Percentiles rank a stretch among this genome's conserved stretches.
Evolutionary conservation across 2,113 vertebrate species (phyloP).

Genomic region (Vulpes ferrilata): DNA sequence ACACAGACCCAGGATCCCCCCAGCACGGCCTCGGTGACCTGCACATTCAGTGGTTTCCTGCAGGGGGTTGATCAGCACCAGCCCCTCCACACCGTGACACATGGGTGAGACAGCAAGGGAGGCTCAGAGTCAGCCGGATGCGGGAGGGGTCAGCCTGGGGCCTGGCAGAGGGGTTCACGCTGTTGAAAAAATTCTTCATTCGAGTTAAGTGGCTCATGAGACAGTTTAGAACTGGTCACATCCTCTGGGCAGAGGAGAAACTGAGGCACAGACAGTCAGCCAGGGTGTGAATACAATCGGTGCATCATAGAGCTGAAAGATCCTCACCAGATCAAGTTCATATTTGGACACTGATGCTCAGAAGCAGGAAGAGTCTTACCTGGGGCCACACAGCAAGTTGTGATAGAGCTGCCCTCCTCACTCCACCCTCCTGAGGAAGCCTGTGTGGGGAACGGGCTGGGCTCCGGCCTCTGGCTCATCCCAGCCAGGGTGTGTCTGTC

Average conservation of each 20-base stretch:
- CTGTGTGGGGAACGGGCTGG: neutral
- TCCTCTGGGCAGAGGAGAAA: neutral
- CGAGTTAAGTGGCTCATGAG: neutral
- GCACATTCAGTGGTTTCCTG: neutral
- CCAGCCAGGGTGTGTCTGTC: too few species aligned
- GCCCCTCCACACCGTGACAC: too few species aligned
- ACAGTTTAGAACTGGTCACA: neutral
- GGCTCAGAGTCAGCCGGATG: neutral
- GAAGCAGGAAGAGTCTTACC: neutral
- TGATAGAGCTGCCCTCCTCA: neutral
- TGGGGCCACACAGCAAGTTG: neutral
- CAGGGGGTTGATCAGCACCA: neutral
- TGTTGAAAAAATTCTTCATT: neutral
- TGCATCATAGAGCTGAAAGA: neutral
- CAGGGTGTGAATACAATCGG: neutral
- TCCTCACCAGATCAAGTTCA: neutral
- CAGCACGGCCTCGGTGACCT: too few species aligned
- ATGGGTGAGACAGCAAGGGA: neutral
- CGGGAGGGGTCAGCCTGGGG: neutral
- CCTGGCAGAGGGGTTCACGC: neutral
- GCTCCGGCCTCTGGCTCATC: neutral
- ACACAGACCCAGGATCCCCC: neutral
- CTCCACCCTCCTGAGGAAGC: neutral
- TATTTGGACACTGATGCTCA: neutral
- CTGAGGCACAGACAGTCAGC: neutral